Evolutionary conservation across 2,888 invertebrate species (phyloP).

Genomic region (Volucella inflata): DNA sequence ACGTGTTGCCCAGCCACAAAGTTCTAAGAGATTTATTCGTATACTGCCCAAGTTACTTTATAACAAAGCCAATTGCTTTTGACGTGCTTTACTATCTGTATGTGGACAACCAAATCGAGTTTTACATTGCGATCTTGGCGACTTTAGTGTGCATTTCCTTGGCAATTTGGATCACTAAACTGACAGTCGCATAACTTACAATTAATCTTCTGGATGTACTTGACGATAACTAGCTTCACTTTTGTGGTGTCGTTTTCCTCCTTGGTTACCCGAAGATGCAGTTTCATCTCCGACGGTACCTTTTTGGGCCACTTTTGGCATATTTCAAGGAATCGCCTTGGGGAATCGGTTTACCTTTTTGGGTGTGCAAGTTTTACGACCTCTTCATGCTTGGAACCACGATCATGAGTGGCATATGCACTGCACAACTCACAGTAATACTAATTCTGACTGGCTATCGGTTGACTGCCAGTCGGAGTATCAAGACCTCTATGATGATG

Average conservation of each 20-base stretch:
- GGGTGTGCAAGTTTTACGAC: conserved; percentile 96
- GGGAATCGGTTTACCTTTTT: conserved; percentile 97
- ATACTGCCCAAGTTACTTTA: conserved; percentile 88
- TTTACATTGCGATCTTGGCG: conserved; percentile 93
- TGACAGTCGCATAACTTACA: conserved; percentile 98
- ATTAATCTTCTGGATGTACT: conserved; percentile 98
- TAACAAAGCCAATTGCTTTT: conserved; percentile 89
- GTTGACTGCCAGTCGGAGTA: conserved; percentile 86
- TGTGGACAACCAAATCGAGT: conserved; percentile 95
- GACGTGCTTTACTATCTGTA: conserved; percentile 94
- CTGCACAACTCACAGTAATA: conserved; percentile 96
- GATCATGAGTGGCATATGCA: conserved; percentile 97
- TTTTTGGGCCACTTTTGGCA: conserved; percentile 77
- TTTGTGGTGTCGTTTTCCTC: conserved; percentile 85
- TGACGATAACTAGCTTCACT: conserved; percentile 94
- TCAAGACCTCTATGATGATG: no score
- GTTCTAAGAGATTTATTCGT: conserved; percentile 82
- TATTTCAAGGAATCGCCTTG: conserved; percentile 95
- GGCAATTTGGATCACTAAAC: conserved; percentile 98
- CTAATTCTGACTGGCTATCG: conserved; percentile 85
- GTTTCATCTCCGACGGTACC: conserved; percentile 20
- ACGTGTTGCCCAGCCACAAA: conserved; percentile 56
- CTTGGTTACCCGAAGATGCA: conserved; percentile 67
- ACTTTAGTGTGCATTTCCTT: conserved; percentile 99
- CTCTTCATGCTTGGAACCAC: conserved; percentile 98